Conservation (phyloP, 2,888 invertebrate genomes). For the Hyles lineata region DNA sequence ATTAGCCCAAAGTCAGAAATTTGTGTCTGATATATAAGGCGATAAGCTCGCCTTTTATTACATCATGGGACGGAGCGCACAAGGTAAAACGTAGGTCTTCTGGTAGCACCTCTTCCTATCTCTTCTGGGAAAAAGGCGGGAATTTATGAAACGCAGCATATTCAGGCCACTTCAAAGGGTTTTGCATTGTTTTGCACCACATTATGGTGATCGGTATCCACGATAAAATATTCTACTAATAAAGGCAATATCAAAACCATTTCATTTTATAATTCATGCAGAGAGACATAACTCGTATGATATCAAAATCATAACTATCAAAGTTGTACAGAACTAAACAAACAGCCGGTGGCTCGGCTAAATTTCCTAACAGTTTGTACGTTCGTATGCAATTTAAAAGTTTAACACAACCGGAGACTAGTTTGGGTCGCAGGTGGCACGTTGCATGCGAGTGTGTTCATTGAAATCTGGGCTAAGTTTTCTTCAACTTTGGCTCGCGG, state of each 20-base stretch:
- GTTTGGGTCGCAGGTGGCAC: conserved; percentile 53
- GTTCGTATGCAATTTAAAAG: conserved; percentile 52
- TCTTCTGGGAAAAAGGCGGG: no score
- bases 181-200: accelerated
- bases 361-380: conserved; percentile 33
- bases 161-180: no score
- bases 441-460: conserved; percentile 47
- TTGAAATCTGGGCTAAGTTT: conserved; percentile 57
- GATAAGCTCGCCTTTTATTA: no score
- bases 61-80: no score
- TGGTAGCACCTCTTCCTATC: no score
- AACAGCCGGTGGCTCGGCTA: conserved; percentile 27
- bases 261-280: neutral
- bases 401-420: conserved; percentile 43
- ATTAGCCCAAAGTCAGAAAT: no score
- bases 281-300: conserved; percentile 5
- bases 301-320: conserved; percentile 31
- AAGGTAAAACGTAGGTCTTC: no score
- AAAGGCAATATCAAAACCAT: no score
- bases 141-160: no score
- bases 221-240: no score
- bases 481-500: conserved; percentile 49
- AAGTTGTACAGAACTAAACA: conserved; percentile 30
- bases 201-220: no score
- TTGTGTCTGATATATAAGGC: no score